Conservation (phyloP, 2,797 vertebrate species). For the Pseudochaenichthys georgianus region DNA sequence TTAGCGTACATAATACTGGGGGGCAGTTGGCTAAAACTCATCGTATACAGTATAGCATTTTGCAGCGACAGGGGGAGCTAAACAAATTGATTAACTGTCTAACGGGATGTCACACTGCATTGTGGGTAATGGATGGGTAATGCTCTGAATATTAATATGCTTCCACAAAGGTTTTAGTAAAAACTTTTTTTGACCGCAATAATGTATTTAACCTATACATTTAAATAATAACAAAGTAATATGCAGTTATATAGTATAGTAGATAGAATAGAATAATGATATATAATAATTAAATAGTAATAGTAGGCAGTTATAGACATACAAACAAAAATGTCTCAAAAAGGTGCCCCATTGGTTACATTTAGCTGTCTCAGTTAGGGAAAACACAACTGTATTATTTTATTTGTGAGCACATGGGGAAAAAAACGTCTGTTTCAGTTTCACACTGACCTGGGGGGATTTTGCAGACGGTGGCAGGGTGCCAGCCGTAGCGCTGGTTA, state of each 20-base stretch:
- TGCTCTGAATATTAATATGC: not conserved
- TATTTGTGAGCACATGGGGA: too few relatives aligned
- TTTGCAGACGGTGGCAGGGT: slow-evolving; percentile 98
- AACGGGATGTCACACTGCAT: not conserved
- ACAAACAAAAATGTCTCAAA: too few relatives aligned
- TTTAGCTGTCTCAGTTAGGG: too few relatives aligned
- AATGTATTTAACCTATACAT: too few relatives aligned
- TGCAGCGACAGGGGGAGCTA: not conserved
- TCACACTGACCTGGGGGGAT: slow-evolving; percentile 92
- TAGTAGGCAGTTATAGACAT: too few relatives aligned
- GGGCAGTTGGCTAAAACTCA: not conserved
- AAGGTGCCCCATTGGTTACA: too few relatives aligned
- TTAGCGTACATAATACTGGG: not conserved
- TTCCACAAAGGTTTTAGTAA: not conserved
- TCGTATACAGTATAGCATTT: not conserved
- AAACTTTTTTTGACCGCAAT: too few relatives aligned
- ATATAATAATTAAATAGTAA: too few relatives aligned
- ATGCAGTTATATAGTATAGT: too few relatives aligned
- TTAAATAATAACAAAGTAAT: too few relatives aligned
- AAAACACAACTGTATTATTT: too few relatives aligned
- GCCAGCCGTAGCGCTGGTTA: slow-evolving; percentile 99
- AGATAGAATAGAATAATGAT: too few relatives aligned
- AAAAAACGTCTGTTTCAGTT: not conserved
- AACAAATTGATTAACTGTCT: not conserved
- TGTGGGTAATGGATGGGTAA: not conserved